Conservation (phyloP, 1,140 invertebrate genomes). For the Ceratina australensis region DNA sequence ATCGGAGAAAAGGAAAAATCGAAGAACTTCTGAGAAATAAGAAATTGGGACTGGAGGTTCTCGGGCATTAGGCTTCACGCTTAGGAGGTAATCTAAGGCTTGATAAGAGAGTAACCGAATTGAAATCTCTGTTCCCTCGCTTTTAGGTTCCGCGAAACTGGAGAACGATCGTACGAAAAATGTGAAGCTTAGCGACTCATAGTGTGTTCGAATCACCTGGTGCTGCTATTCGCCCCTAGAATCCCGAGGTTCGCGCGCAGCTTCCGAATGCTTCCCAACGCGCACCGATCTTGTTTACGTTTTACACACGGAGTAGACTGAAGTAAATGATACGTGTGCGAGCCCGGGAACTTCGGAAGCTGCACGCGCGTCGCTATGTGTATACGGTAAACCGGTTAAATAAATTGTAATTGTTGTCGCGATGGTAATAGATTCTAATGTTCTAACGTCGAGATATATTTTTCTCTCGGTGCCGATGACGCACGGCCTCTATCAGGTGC, state of each 20-base stretch:
- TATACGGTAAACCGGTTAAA: slow-evolving; percentile 34
- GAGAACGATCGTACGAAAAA: background rate
- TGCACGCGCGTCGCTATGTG: slow-evolving; percentile 38
- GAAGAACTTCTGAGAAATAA: background rate
- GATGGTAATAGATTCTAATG: slow-evolving; percentile 40
- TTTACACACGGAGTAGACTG: background rate
- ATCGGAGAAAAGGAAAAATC: background rate
- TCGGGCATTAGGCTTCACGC: slow-evolving; percentile 31
- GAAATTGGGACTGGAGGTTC: background rate
- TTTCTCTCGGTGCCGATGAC: slow-evolving; percentile 43
- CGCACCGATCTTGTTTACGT: slow-evolving; percentile 8
- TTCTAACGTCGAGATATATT: slow-evolving; percentile 32
- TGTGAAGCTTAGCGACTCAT: slow-evolving; percentile 8
- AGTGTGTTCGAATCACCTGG: slow-evolving; percentile 18
- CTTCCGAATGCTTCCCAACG: slow-evolving; percentile 41
- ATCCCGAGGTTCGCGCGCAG: slow-evolving; percentile 32
- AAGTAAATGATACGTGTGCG: background rate
- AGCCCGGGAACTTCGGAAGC: slow-evolving; percentile 34
- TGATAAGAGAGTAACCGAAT: slow-evolving; percentile 10
- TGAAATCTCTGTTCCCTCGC: slow-evolving; percentile 22
- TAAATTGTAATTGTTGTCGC: slow-evolving; percentile 43
- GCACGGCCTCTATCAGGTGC: slow-evolving; percentile 48
- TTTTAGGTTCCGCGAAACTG: slow-evolving; percentile 6
- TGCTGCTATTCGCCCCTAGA: slow-evolving; percentile 14
- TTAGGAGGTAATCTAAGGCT: slow-evolving; percentile 24